Conservation (phyloP, 64 coral and sea anemone species). For the Astreopora myriophthalma region DNA sequence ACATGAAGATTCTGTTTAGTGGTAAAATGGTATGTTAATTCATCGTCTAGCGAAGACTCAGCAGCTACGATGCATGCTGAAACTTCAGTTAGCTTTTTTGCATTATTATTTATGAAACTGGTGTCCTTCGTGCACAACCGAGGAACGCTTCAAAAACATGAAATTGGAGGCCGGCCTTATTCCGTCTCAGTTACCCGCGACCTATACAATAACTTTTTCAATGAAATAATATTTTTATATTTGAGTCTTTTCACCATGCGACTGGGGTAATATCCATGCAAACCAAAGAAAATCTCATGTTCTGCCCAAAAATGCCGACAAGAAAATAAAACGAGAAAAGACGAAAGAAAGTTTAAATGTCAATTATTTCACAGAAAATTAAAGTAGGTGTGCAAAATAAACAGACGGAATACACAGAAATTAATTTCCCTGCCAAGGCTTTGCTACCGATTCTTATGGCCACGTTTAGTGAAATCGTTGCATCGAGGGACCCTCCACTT, state of each 20-base stretch:
- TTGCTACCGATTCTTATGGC: not conserved
- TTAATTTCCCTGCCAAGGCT: not conserved
- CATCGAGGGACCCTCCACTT: no score
- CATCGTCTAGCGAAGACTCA: not conserved
- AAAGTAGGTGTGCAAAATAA: not conserved
- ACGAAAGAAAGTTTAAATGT: not conserved
- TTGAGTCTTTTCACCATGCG: no score
- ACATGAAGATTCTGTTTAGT: not conserved
- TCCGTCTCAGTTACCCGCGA: no score
- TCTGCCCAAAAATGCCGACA: not conserved
- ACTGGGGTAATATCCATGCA: no score
- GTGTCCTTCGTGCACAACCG: no score
- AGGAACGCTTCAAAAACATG: no score
- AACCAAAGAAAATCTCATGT: no score
- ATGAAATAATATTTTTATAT: no score
- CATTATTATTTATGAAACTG: not conserved
- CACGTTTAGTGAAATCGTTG: no score
- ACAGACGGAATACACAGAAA: not conserved
- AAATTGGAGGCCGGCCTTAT: no score
- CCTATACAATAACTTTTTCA: no score
- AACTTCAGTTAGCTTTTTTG: not conserved
- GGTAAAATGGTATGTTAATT: conserved; percentile 15
- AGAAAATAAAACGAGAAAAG: not conserved
- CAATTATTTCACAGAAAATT: no score
- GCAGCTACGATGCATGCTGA: not conserved